Base-by-base conservation (phyloP, 2,888 invertebrate genomes). In the Cheilosia scutellata region DNA sequence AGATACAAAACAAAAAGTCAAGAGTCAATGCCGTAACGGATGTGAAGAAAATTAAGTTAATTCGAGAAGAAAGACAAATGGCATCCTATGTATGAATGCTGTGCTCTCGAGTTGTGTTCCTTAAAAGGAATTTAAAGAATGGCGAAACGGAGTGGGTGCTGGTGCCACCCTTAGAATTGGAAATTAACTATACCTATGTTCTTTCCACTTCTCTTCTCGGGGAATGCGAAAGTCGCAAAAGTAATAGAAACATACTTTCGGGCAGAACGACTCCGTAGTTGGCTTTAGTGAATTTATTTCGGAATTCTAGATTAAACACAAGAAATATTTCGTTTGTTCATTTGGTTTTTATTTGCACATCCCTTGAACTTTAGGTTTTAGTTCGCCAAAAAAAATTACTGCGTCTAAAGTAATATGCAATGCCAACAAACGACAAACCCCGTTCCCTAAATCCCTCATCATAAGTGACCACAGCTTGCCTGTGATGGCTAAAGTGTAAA, bases 11-110 rank as follows among this genome's bases (percentile, higher is more conserved):
- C 74, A 80, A 84, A 82, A 86, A 86, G 86, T 86, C 86, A 86
- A 76, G 82, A 86, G 86, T 82, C 86, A 86, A 76, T 86, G 86
- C 71, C 86, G 66, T 62, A 86, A 80, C 60, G 86, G 82, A 82
- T 86, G 86, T 76, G 68, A 86, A 72, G 76, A 82, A 86, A 86
- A 86, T 86, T 86, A 86, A 86, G 86, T 86, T 86, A 86, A 86
- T 86, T 86, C 82, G 86, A 86, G 82, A 86, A 86, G 82, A 86
- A 77, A 86, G 86, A 86, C 82, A 86, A 86, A 86, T 86, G 80
- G 72, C 68, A 86, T 72, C 82, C 80, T 82, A 75, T 82, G 72
- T 82, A 77, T 82, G 76, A 82, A 76, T 82, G 86, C 76, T 86
- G 82, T 76, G 76, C 82, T 76, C 66, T 76, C 76, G 62, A 82